Evolutionary conservation across 2,888 invertebrate species (phyloP), one percentile per base, ranked within the genome.

Genomic region (Pseudococcus jackbeardsleyi): DNA sequence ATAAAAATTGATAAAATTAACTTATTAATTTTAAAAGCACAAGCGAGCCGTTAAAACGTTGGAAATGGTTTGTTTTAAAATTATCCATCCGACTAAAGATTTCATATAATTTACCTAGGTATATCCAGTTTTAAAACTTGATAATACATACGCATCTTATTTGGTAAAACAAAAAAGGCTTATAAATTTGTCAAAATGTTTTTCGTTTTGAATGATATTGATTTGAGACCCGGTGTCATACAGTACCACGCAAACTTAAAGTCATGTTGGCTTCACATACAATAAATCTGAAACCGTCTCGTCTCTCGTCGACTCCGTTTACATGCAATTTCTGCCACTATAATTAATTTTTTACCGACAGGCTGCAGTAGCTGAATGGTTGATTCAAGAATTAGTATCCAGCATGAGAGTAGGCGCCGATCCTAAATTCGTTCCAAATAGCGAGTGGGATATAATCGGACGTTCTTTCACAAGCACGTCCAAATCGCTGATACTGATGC

Each of bases 321-420:
- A 46, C 79, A 82, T 82, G 79, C 79, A 19, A 82, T 82, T 82
- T 82, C 11, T 46, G 12, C 19, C 19, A n/a, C 46, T 11, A 82
- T 46, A 46, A 82, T 82, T 82, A 46, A 82, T 19, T 82, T 82
- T 82, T 42, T 19, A 19, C 33, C 46, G 19, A 48, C 22, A 89
- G 86, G 84, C 85, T 48, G 84, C 88, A 22, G 68, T 85, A 17
- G 89, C 88, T 5, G 94, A 95, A 89, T 96, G 96, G 96, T 92
- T 96, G 89, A 92, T 92, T 22, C 90, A 91, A 17, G 91, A 91
- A 89, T 91, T 92, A 50, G 89, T 89, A 19, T 89, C 91, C 6
- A 92, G 92, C 19, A 93, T 93, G 15, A 93, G 95, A 54, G 93
- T 96, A 9, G 96, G 96, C 0, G 95, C 94, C 5, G 96, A 96